Evolutionary conservation across 37 sponge, comb jelly and placozoan genomes (phyloP), one percentile per base, ranked within the genome.

Genomic region (Aphrocallistes beatrix): DNA sequence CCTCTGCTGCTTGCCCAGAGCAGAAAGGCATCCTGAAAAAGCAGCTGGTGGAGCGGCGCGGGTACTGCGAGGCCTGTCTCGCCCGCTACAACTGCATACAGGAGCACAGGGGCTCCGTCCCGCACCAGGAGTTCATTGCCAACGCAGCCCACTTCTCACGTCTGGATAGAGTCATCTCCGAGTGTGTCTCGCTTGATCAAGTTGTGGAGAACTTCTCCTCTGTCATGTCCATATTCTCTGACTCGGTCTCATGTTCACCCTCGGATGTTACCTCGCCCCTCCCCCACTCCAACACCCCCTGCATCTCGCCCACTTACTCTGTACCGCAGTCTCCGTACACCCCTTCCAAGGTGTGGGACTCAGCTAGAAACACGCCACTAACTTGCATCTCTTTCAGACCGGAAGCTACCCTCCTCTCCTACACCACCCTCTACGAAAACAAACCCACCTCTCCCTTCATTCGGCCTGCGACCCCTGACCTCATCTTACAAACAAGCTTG

Each of bases 11-110:
- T 47, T 21, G 17, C 49, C 49, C 13, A 21, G 75, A 60, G 75
- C 75, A 60, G 75, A 60, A 60, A 13, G 75, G 32, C 3, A 60
- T 21, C 34, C 25, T 28, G 25, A 60, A 60, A 30, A 60, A 60
- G 34, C 75, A 60, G 75, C 75, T 6, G 75, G 34, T 30, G 34
- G 75, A 60, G 75, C 75, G 75, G n/a, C 75, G 75, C 32, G 75
- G 75, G 75, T 60, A 60, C 34, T 60, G 75, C 75, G 75, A 60
- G 75, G 75, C 75, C 75, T 60, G 75, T 60, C 75, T 60, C 75
- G 34, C 34, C 75, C 25, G 75, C 32, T 60, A 60, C 75, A 25
- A 19, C 6, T 19, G 75, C n/a, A 3, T 60, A 3, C 75, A 60
- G 75, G 17, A 60, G 34, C 75, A 60, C 75, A 60, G 75, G n/a